Conservation (phyloP, 2,888 invertebrate genomes). For the Neoscelio sp. region DNA sequence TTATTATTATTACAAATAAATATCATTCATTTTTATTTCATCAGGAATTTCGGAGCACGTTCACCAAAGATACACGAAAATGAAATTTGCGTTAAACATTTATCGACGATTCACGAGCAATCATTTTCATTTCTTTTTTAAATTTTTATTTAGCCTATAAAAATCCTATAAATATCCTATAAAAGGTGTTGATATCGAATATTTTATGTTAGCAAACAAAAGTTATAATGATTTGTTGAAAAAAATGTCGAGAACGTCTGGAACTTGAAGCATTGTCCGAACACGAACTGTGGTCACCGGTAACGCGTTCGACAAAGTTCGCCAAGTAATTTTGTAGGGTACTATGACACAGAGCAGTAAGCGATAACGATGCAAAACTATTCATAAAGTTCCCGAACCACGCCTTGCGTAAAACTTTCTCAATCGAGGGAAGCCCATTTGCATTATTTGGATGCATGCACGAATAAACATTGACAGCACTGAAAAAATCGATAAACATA, state of each 20-base stretch:
- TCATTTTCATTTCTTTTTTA: not conserved
- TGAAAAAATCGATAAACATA: constrained; percentile 33
- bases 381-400: constrained; percentile 65
- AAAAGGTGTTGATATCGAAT: too few species aligned
- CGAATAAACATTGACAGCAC: constrained; percentile 21
- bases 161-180: not conserved
- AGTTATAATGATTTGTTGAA: constrained; percentile 13
- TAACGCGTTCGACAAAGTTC: constrained; percentile 58
- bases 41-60: too few species aligned
- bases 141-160: too few species aligned
- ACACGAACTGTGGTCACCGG: constrained; percentile 56
- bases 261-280: constrained; percentile 53
- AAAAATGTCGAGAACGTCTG: constrained; percentile 19
- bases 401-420: constrained; percentile 58
- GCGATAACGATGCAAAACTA: constrained; percentile 68
- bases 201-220: too few species aligned
- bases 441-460: constrained; percentile 58
- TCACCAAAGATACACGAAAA: too few species aligned
- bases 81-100: too few species aligned
- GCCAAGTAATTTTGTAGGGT: constrained; percentile 61
- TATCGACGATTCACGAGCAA: too few species aligned
- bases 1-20: too few species aligned
- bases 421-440: constrained; percentile 58
- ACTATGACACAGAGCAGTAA: constrained; percentile 61
- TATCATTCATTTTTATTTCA: too few species aligned